Conservation (phyloP, 2,797 vertebrate genomes). For the Sternarchorhynchus goeldii region DNA sequence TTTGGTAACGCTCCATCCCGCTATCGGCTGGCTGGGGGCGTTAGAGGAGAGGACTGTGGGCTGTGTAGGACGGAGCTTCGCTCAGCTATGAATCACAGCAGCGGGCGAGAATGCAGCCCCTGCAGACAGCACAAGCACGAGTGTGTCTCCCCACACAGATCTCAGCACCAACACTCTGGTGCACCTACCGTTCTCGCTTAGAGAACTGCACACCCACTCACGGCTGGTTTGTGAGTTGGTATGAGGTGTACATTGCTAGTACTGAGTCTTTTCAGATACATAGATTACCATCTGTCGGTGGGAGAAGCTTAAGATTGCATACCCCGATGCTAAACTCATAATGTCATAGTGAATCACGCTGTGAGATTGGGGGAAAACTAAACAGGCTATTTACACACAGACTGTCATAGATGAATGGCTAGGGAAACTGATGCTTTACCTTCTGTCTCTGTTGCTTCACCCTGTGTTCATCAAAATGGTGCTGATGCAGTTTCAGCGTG, state of each 20-base stretch:
- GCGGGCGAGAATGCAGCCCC: constrained; percentile 49
- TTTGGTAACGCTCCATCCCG: constrained; percentile 39
- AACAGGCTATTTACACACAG: constrained; percentile 12
- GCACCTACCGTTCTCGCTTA: constrained; percentile 44
- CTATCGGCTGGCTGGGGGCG: constrained; percentile 46
- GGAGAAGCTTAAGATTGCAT: constrained; percentile 2
- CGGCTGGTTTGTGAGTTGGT: constrained; percentile 40
- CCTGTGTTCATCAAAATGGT: neutral
- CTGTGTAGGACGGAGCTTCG: constrained; percentile 52
- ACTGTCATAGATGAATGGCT: constrained; percentile 7
- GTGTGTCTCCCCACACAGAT: constrained; percentile 43
- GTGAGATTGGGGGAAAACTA: constrained; percentile 13
- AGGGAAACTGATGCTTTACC: neutral
- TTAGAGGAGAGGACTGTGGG: constrained; percentile 54
- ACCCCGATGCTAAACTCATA: constrained; percentile 1
- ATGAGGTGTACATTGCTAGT: constrained; percentile 23
- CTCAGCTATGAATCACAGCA: constrained; percentile 58
- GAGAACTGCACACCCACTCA: constrained; percentile 45
- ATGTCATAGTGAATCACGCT: constrained; percentile 10
- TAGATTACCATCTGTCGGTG: constrained; percentile 6
- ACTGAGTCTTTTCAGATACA: neutral
- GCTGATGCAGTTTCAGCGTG: neutral
- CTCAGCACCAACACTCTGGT: constrained; percentile 46
- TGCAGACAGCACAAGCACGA: constrained; percentile 47
- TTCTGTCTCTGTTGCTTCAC: constrained; percentile 3